Base-by-base conservation (phyloP, 2,797 vertebrate genomes). In the Clarias laeviceps region DNA sequence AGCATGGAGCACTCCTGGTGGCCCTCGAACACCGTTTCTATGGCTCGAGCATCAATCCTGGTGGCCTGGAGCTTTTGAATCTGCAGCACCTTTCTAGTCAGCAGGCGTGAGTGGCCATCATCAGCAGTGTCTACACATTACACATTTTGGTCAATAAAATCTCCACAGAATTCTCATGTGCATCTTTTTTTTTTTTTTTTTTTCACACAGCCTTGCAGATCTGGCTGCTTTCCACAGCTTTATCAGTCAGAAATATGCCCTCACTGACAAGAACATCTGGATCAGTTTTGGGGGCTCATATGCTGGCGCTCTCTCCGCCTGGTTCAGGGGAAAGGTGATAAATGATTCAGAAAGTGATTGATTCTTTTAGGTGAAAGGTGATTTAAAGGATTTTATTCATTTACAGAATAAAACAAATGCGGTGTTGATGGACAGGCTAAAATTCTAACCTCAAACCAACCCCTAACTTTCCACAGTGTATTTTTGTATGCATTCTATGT, bases 221-320 rank as follows among this genome's bases (percentile, higher is more conserved):
- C 82, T 96, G 73, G 94, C 93, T 17, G 91, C 90, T 0, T 96
- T 97, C 83, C 95, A 93, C 82, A 88, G 90, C n/a, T 91, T 94
- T 65, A 92, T 98, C 88, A 93, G 92, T 22, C 87, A 91, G n/a
- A 93, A 88, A 74, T 96, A 95, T 90, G 92, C 87, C n/a, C 90
- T 98, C 85, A 94, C 90, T n/a, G 57, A 69, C 73, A 92, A 87
- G 64, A 96, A 96, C 90, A 94, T 93, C 65, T 97, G 97, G 97
- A 94, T 97, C 92, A 95, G 95, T 90, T 97, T 97, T 0, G 96
- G 97, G 74, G 97, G 96, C 72, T 97, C 97, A 6, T 98, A 97
- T 20, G 91, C 97, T 0, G 96, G 97, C 57, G 94, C 96, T 1
- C 92, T 97, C 32, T 95, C 97, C 0, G 95, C 96, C 82, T 97